Evolutionary conservation across 2,113 vertebrate genomes (phyloP).

Genomic region (Riparia riparia): DNA sequence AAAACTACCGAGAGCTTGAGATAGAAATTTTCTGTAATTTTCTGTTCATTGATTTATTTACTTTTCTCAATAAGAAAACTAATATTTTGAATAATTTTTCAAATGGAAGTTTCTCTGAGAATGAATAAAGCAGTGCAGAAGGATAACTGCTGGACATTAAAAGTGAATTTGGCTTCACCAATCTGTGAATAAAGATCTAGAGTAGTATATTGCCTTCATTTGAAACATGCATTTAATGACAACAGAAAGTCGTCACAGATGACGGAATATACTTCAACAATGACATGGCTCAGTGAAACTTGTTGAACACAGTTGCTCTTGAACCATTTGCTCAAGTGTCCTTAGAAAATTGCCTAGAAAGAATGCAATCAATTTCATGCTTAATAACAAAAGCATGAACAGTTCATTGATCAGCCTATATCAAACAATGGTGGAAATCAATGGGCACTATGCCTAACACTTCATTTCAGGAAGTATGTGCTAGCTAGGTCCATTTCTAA

Average conservation of each 20-base stretch:
- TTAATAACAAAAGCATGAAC: background rate
- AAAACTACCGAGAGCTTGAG: background rate
- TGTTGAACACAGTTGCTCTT: background rate
- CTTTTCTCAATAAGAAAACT: background rate
- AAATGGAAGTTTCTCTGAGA: background rate
- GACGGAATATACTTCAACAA: background rate
- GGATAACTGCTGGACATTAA: background rate
- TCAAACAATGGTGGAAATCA: background rate
- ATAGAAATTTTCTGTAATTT: background rate
- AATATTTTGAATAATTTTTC: background rate
- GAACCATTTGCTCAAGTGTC: background rate
- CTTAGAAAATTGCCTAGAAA: slow-evolving; percentile 1
- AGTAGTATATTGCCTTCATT: background rate
- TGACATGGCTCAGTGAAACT: background rate
- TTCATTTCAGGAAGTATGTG: background rate
- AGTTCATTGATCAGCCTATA: background rate
- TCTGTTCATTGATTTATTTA: background rate
- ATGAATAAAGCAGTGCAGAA: background rate
- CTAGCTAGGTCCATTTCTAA: background rate
- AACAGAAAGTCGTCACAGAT: background rate
- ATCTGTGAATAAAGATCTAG: background rate
- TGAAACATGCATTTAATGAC: background rate
- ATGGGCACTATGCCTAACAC: background rate
- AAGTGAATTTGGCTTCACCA: background rate
- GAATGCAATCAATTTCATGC: background rate